phyloP scores from a whole-genome alignment of 2,113 vertebrate species.

The Lynx canadensis region DNA sequence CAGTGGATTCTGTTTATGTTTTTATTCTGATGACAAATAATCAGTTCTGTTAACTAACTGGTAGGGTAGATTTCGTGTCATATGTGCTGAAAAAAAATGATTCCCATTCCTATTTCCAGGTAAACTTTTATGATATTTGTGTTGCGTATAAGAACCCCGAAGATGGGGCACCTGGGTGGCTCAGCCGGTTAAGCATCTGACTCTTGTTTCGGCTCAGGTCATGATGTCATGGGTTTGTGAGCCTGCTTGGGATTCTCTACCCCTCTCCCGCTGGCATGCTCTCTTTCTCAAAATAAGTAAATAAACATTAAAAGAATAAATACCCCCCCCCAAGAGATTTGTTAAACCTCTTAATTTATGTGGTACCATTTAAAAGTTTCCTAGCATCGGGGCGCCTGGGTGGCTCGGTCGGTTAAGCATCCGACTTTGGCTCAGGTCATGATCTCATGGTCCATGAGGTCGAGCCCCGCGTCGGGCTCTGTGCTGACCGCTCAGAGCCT shows the following conservation, averaged over 20 bases:
- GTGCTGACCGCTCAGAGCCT: no score
- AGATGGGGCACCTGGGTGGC: no score
- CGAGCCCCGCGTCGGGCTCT: no score
- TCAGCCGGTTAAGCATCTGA: no score
- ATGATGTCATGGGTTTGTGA: no score
- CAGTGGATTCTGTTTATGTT: neutral
- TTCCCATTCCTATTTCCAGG: neutral
- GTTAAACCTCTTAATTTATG: neutral
- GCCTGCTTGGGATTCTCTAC: no score
- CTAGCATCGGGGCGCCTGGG: neutral
- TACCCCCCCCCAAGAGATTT: neutral
- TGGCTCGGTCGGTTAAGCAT: no score
- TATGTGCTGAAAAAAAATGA: neutral
- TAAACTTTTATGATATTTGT: conserved; percentile 12
- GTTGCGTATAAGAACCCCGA: neutral
- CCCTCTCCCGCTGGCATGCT: no score
- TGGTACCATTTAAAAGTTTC: neutral
- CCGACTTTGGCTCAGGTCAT: no score
- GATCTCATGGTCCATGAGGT: accelerated
- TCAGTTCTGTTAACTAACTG: neutral
- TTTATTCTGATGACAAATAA: neutral
- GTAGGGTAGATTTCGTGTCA: neutral
- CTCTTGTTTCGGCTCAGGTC: no score
- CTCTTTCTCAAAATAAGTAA: no score
- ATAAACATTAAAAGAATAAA: neutral